Evolutionary conservation across 2,888 invertebrate genomes (phyloP), one percentile per base, ranked within the genome.

Genomic region (Caenorhabditis panamensis): DNA sequence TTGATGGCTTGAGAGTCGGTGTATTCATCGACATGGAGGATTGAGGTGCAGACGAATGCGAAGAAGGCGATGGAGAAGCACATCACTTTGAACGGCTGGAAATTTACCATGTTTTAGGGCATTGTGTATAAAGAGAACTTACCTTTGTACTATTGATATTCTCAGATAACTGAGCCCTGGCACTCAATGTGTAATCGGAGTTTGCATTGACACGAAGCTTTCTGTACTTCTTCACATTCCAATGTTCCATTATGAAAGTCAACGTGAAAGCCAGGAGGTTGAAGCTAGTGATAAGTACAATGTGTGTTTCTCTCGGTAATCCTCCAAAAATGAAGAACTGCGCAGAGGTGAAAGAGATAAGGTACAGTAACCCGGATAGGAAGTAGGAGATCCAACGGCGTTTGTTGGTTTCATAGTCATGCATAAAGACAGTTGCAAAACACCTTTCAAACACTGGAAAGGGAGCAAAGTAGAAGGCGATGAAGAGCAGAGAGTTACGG

Each of bases 391-490:
- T 75, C 62, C 78, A 78, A 6, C 79, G 73, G 1, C 84, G 66
- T 49, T 84, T 75, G 16, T 84, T 78, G 9, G 63, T 72, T 59
- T 82, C 84, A 53, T 84, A 84, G 41, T 84, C 84, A 22, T 81
- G 62, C 61, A 81, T 81, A 20, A 68, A 73, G 41, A 75, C 18
- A 11, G 84, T 84, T 8, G 84, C 84, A 31, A 80, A 73, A 47
- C 75, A 58, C n/a, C 84, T 24, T 41, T 84, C 84, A 11, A 84
- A 59, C 36, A 82, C 82, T 47, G 79, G 75, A 56, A 84, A 84
- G 11, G 80, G 72, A 2, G 84, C 82, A 31, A 82, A 84, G 59
- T 84, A 84, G 36, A 84, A 82, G 26, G 82, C 84, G 31, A 84
- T 78, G 58, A 84, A 84, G 20, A 75, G 67, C 13, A 84, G 59